Base-by-base conservation (phyloP, 1,140 invertebrate species). In the Drosophila truncata region DNA sequence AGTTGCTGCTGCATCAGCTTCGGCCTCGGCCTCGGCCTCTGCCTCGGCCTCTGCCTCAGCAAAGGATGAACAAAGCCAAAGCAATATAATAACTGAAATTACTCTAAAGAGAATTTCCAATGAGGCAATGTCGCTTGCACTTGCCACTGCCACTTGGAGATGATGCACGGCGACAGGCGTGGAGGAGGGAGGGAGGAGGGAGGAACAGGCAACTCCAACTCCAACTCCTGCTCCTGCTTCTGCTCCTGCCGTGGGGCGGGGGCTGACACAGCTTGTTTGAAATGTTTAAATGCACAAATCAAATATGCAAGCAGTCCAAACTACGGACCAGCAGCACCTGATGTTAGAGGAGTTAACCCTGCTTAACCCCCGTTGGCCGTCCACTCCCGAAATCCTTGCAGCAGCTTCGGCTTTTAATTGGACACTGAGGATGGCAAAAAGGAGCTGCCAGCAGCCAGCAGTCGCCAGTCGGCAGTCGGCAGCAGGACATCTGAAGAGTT, bases 51-150 rank as follows among this genome's bases (percentile, higher is more conserved):
- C 27, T 27, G 25, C 49, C 49, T 44, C 41, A 18, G 41, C 72
- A 47, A 47, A 64, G 41, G 69, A 66, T 59, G 65, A 86, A 85
- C 82, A 85, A 86, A 86, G 82, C 83, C 82, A 87, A 83, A 79
- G 83, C 83, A 86, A 86, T 86, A 88, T 88, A 88, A 87, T 87
- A 87, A 87, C 83, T 88, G 86, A 87, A 88, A 87, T 87, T 87
- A 78, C 83, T 83, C 84, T 60, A 90, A 84, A 90, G 85, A 84
- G 84, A 88, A 88, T 88, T 84, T 88, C 62, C 77, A 62, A 88
- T 88, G 85, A 88, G 84, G 60, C 80, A 55, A 64, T 59, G 77
- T 82, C 61, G 80, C 63, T 57, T 60, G 74, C 72, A 72, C 61
- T 61, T 78, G 61, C 54, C 62, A 69, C 42, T 67, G 67, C 49